phyloP scores from a whole-genome alignment of 2,888 invertebrate species.

The Rhabditoides inermis region DNA sequence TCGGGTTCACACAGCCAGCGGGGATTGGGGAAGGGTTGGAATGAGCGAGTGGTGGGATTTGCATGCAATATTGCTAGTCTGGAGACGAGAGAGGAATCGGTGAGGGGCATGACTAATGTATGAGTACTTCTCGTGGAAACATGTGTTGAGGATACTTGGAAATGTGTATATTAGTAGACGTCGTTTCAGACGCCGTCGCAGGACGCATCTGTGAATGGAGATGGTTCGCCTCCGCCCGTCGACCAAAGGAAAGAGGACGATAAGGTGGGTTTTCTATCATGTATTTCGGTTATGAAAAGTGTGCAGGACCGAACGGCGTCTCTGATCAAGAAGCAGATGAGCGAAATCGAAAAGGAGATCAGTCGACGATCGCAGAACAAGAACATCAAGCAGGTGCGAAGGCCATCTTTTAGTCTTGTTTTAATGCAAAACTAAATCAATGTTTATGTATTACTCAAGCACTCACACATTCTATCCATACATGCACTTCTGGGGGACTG shows the following conservation, averaged over 20 bases:
- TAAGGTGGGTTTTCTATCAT: not conserved
- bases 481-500: constrained; percentile 1
- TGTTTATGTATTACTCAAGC: not conserved
- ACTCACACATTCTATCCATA: no score
- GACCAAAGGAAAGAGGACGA: constrained; percentile 1
- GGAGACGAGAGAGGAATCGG: no score
- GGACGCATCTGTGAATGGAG: no score
- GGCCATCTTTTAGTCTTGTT: not conserved
- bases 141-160: no score
- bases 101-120: no score
- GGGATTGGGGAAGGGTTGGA: not conserved
- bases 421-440: constrained; percentile 3
- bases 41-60: not conserved
- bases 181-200: no score
- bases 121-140: no score
- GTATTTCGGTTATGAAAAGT: not conserved
- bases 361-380: constrained; percentile 55
- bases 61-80: no score
- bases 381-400: constrained; percentile 48
- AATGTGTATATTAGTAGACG: no score
- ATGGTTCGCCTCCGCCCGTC: no score
- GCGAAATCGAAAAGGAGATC: constrained; percentile 68
- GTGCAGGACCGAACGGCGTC: constrained; percentile 34
- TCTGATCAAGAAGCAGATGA: constrained; percentile 64
- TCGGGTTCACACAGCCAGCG: not conserved